phyloP scores from a whole-genome alignment of 2,888 invertebrate species.

The Fragum sueziense region DNA sequence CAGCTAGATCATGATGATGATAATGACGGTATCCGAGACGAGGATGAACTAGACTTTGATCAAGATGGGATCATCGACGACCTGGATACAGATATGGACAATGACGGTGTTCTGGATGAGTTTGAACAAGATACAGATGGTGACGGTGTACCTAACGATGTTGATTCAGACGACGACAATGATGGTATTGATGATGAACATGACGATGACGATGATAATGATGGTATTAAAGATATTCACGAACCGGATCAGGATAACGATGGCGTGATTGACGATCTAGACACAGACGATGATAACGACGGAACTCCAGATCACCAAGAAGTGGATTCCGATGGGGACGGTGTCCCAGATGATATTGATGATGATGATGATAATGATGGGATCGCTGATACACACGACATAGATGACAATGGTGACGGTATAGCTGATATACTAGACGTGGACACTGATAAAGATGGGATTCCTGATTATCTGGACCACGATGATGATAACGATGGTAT shows the following conservation, averaged over 20 bases:
- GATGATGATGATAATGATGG: constrained; percentile 74
- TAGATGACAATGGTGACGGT: constrained; percentile 41
- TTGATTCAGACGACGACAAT: constrained; percentile 63
- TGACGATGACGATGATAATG: constrained; percentile 67
- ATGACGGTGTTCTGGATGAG: constrained; percentile 74
- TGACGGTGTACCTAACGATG: constrained; percentile 73
- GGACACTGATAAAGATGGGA: constrained; percentile 77
- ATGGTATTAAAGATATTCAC: constrained; percentile 70
- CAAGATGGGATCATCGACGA: constrained; percentile 75
- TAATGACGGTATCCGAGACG: constrained; percentile 78
- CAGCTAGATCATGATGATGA: constrained; percentile 67
- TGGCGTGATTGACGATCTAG: constrained; percentile 70
- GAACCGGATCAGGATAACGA: constrained; percentile 71
- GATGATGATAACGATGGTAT: constrained; percentile 71
- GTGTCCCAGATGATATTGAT: constrained; percentile 67
- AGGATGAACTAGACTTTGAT: constrained; percentile 67
- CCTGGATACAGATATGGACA: constrained; percentile 71
- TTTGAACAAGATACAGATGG: constrained; percentile 64
- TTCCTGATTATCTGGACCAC: constrained; percentile 63
- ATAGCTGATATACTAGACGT: constrained; percentile 71
- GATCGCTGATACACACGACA: constrained; percentile 66
- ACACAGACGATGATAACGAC: constrained; percentile 73
- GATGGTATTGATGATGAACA: constrained; percentile 76
- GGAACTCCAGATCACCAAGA: constrained; percentile 67
- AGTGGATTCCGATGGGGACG: constrained; percentile 74